Evolutionary conservation across 2,113 vertebrate genomes (phyloP).

Genomic region (Oxyura jamaicensis): DNA sequence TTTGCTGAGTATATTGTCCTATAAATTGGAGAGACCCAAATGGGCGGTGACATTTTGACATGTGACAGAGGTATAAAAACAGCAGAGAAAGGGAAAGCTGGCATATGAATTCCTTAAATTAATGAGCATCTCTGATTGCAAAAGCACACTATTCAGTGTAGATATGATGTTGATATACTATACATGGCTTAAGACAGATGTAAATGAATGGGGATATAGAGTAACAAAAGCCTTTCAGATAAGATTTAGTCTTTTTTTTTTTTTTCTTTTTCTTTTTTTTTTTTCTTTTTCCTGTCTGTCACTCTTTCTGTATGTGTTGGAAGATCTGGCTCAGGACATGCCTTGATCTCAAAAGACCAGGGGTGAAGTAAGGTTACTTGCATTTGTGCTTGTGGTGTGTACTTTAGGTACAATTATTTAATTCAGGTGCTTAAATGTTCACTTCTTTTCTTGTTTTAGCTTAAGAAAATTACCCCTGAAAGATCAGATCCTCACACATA

Average conservation of each 20-base stretch:
- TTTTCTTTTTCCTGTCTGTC: not conserved
- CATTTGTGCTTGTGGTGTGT: not conserved
- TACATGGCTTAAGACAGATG: not conserved
- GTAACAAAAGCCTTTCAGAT: not conserved
- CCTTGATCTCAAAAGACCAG: not conserved
- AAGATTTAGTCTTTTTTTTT: not conserved
- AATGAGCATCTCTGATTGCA: not conserved
- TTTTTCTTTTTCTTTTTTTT: not conserved
- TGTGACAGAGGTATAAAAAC: not conserved
- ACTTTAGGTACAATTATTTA: not conserved
- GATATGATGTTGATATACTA: not conserved
- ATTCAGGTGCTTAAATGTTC: not conserved
- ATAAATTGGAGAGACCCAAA: not conserved
- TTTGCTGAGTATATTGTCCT: not conserved
- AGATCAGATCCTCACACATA: not conserved
- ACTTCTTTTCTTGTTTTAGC: not conserved
- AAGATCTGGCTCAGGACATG: not conserved
- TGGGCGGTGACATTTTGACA: rapidly evolving
- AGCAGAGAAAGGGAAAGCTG: not conserved
- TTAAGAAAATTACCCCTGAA: not conserved
- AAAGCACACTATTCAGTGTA: not conserved
- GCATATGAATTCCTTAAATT: not conserved
- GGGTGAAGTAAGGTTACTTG: not conserved
- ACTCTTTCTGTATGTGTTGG: not conserved
- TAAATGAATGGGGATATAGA: not conserved